These are phyloP conservation scores for Gari tellinella DNA, from an alignment of 2,888 invertebrate species.

Conservation along the genomic window DNA sequence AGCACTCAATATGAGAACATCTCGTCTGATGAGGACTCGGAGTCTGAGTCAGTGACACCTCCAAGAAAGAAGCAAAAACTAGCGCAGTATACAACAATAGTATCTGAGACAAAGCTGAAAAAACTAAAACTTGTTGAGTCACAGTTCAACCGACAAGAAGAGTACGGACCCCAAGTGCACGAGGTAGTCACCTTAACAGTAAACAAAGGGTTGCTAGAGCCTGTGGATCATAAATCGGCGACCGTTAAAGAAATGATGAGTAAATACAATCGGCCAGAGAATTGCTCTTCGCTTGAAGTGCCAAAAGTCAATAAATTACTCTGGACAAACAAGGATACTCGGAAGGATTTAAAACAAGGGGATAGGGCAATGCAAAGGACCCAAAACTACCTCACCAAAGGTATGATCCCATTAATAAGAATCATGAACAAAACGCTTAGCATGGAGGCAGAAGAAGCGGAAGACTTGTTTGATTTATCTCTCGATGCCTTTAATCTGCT, in stretches of 20 bases:
- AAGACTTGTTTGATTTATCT: not conserved
- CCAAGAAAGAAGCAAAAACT: not conserved
- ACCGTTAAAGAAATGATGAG: slow-evolving; percentile 1
- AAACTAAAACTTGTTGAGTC: not conserved
- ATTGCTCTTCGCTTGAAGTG: slow-evolving; percentile 17
- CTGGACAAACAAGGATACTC: slow-evolving; percentile 8
- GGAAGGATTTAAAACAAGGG: slow-evolving; percentile 5
- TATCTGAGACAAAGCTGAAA: not conserved
- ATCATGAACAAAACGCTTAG: slow-evolving; percentile 18
- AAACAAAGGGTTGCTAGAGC: slow-evolving; percentile 3
- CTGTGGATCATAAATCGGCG: slow-evolving; percentile 3
- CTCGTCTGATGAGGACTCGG: too few relatives aligned
- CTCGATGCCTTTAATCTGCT: slow-evolving; percentile 1
- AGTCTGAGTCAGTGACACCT: not conserved
- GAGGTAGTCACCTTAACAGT: slow-evolving; percentile 1
- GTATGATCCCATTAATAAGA: slow-evolving; percentile 15
- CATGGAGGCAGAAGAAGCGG: too few relatives aligned
- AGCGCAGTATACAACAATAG: not conserved
- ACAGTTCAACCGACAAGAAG: not conserved
- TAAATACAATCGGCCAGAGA: slow-evolving; percentile 11
- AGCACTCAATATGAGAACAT: too few relatives aligned
- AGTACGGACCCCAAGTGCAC: not conserved
- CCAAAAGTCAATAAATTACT: slow-evolving; percentile 16
- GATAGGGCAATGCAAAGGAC: slow-evolving; percentile 21
- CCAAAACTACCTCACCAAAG: slow-evolving; percentile 16